Evolutionary conservation across 1,140 invertebrate genomes (phyloP), one percentile per base, ranked within the genome.

Genomic region (Tribolium castaneum): DNA sequence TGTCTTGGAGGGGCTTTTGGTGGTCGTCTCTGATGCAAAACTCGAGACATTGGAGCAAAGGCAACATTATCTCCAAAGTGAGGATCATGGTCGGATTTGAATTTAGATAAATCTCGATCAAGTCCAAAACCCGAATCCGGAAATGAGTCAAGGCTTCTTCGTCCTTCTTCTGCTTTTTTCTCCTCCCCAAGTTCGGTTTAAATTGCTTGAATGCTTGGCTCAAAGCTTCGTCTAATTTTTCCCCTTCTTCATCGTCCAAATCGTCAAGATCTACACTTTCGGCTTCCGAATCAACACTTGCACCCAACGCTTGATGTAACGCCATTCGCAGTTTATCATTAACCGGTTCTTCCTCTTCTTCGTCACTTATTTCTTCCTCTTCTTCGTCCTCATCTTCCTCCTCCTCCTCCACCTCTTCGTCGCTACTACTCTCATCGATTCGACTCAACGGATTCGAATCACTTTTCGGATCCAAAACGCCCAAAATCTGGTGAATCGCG

Each of bases 201-300:
- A 92, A 89, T 71, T 91, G 88, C 82, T 89, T 92, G 82, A 95
- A 95, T 1, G 92, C 93, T 50, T 90, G 90, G 0, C 91, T 91
- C 19, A 95, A 84, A 1, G 92, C 92, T 80, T 90, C 87, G 82
- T 95, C 91, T 2, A 95, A 86, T 78, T 90, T 90, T 79, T 92
- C 90, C 3, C 94, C 94, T 85, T 95, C 92, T 78, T 91, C 92
- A 81, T 95, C 94, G 76, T 89, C 89, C 50, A 96, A 92, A 79
- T 94, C 89, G 83, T 95, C 93, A 12, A 94, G 89, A 80, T 95
- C 93, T 6, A 95, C 87, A 76, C 93, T 93, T 84, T 93, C 93
- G 19, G 90, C 88, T 66, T 93, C 92, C 30, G 89, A 89, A 80
- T 91, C 88, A 1, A 87, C 88, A 51, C 88, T 89, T 45, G 87